Evolutionary conservation across 2,113 vertebrate genomes (phyloP).

Genomic region (Ramphastos sulfuratus): DNA sequence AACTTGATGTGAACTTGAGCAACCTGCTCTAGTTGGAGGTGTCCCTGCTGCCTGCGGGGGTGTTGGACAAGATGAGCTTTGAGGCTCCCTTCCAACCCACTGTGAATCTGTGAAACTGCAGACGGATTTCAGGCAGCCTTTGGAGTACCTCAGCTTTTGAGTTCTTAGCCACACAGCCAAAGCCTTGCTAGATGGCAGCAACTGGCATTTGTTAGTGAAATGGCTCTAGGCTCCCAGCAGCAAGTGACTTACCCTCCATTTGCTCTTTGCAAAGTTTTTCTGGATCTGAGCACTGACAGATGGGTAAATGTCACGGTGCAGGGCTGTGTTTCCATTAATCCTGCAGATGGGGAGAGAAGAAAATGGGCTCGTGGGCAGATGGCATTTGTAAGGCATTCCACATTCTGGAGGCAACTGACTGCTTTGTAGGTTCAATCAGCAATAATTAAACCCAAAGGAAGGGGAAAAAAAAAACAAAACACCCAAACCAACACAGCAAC

Average conservation of each 20-base stretch:
- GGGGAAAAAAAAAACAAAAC: not conserved
- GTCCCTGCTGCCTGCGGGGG: too few species aligned
- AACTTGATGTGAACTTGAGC: too few species aligned
- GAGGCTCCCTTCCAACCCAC: too few species aligned
- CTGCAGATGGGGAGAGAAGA: constrained; percentile 74
- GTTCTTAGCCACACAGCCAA: not conserved
- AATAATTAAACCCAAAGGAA: constrained; percentile 71
- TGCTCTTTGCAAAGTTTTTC: constrained; percentile 92
- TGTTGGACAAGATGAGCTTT: too few species aligned
- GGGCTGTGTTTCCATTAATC: constrained; percentile 88
- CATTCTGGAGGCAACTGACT: constrained; percentile 30
- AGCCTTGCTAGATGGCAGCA: not conserved
- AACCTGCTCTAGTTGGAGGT: too few species aligned
- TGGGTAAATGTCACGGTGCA: constrained; percentile 86
- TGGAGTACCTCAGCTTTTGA: not conserved
- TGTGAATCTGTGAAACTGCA: not conserved
- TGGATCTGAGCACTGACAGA: constrained; percentile 92
- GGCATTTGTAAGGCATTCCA: constrained; percentile 62
- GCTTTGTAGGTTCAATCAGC: constrained; percentile 67
- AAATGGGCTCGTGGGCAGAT: constrained; percentile 53
- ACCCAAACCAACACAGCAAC: constrained; percentile 8
- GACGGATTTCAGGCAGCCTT: not conserved
- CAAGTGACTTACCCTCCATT: constrained; percentile 86
- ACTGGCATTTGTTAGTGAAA: not conserved
- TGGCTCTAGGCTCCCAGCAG: not conserved